A percentile compares a stretch with the other conserved stretches of the same genome.
phyloP scores from a whole-genome alignment of 1,140 invertebrate species.

The Zaprionus inermis region DNA sequence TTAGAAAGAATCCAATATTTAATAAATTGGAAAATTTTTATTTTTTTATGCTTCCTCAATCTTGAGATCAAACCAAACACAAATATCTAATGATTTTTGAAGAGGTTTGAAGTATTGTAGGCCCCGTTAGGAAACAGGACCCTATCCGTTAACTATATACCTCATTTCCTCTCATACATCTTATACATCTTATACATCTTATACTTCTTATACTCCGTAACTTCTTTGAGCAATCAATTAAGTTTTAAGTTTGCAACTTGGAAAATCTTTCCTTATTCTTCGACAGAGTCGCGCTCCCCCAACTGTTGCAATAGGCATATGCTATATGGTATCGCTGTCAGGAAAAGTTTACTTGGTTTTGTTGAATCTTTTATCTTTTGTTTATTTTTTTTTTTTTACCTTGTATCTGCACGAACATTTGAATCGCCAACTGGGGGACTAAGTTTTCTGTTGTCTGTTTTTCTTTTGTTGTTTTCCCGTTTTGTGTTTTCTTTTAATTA shows the following conservation, averaged over 20 bases:
- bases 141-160: too few species aligned
- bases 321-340: neutral
- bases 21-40: too few species aligned
- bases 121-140: too few species aligned
- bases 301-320: neutral
- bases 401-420: neutral
- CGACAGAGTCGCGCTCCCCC: neutral
- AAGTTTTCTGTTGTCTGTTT: slow-evolving; percentile 7
- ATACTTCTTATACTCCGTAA: neutral
- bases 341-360: slow-evolving; percentile 1
- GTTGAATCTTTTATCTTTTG: slow-evolving; percentile 6
- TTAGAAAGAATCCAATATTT: too few species aligned
- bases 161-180: too few species aligned
- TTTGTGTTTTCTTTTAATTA: slow-evolving; percentile 29
- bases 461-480: neutral
- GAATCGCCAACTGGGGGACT: slow-evolving; percentile 3
- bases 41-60: too few species aligned
- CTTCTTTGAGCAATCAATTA: neutral
- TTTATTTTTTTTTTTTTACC: too few species aligned
- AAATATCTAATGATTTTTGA: too few species aligned
- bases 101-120: too few species aligned
- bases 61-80: too few species aligned
- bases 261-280: neutral
- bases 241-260: neutral
- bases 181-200: neutral